A percentile compares a stretch with the other conserved stretches of the same genome.
These are phyloP conservation scores for Drosophila seclusa DNA, from an alignment of 2,888 invertebrate genomes.

Conservation along the genomic window DNA sequence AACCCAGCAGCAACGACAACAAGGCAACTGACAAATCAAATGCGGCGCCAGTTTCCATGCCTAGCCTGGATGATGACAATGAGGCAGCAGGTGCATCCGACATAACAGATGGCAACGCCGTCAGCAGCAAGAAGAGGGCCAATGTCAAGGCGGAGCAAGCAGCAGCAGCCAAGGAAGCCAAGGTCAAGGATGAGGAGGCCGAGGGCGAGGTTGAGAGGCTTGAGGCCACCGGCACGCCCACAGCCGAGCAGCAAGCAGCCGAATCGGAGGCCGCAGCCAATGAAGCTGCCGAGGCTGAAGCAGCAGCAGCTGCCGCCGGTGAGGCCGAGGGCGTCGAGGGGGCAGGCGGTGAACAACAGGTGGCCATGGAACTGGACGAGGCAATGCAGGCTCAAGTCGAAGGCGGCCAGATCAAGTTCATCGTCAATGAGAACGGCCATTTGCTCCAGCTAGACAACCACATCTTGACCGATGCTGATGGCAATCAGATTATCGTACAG, in stretches of 20 bases:
- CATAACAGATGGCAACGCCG: slow-evolving; percentile 44
- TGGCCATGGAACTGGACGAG: slow-evolving; percentile 85
- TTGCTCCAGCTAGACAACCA: slow-evolving; percentile 85
- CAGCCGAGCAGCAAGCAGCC: slow-evolving; percentile 57
- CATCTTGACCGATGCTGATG: slow-evolving; percentile 85
- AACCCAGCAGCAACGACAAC: slow-evolving; percentile 66
- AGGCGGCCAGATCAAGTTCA: slow-evolving; percentile 85
- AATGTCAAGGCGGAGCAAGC: slow-evolving; percentile 45
- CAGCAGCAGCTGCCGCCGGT: slow-evolving; percentile 49
- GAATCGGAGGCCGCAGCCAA: slow-evolving; percentile 50
- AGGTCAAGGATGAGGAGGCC: slow-evolving; percentile 25
- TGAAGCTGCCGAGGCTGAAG: slow-evolving; percentile 62
- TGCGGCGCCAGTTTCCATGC: slow-evolving; percentile 84
- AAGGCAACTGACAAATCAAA: slow-evolving; percentile 61
- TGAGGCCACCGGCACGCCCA: slow-evolving; percentile 44
- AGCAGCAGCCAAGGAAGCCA: slow-evolving; percentile 42
- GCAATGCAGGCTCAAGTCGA: slow-evolving; percentile 85
- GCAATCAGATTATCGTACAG: slow-evolving; percentile 85
- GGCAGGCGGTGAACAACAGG: slow-evolving; percentile 78
- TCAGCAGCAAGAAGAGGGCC: slow-evolving; percentile 43
- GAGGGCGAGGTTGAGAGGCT: slow-evolving; percentile 45
- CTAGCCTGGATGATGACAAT: slow-evolving; percentile 85
- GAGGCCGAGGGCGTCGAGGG: slow-evolving; percentile 57
- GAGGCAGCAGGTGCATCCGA: slow-evolving; percentile 66
- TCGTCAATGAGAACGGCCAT: slow-evolving; percentile 85